Percentiles rank a stretch among this genome's conserved stretches.
These are phyloP conservation scores for Brachylomia viminalis DNA, from an alignment of 2,888 invertebrate species.

Conservation along the genomic window DNA sequence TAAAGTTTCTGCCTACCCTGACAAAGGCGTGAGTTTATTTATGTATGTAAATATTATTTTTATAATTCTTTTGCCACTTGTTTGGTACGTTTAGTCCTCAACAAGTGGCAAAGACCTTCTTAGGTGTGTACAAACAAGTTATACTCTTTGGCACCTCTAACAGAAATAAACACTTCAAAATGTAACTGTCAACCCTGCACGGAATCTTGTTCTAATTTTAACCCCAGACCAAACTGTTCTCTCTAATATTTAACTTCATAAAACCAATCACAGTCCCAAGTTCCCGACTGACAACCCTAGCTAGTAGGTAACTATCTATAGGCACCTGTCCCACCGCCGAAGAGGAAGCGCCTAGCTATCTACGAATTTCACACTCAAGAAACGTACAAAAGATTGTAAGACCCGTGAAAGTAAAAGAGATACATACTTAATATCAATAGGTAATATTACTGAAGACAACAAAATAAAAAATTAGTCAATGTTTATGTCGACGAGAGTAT, in stretches of 20 bases:
- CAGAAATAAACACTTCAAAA: neutral
- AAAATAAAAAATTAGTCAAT: too few species aligned
- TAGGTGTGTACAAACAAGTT: neutral
- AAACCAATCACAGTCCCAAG: neutral
- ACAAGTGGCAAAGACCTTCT: neutral
- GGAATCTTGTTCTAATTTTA: neutral
- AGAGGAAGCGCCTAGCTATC: neutral
- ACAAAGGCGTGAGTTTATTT: neutral
- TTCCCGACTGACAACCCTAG: neutral
- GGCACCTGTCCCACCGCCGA: neutral
- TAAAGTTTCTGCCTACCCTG: neutral
- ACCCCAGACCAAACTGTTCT: neutral
- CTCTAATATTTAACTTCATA: neutral
- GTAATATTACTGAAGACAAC: too few species aligned
- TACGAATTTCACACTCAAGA: neutral
- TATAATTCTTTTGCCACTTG: too few species aligned
- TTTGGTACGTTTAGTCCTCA: neutral
- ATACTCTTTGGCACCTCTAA: neutral
- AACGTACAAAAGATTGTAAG: neutral
- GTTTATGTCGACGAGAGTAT: too few species aligned
- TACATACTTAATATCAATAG: too few species aligned
- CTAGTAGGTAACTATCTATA: neutral
- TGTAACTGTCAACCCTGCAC: neutral
- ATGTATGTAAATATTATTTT: neutral
- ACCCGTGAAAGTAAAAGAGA: neutral